Evolutionary conservation across 2,888 invertebrate species (phyloP).

Genomic region (Lottia gigantea): DNA sequence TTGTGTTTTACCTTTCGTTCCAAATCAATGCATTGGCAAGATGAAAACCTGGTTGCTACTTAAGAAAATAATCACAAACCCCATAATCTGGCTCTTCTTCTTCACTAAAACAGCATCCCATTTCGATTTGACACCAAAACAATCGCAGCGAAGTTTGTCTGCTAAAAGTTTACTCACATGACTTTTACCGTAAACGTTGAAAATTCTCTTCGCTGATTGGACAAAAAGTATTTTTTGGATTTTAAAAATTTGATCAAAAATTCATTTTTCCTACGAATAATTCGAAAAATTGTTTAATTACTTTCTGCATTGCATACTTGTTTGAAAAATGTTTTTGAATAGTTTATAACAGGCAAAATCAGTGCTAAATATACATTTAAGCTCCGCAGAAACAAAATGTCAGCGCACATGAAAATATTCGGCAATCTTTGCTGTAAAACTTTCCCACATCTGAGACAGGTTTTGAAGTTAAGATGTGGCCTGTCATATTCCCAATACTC

Average conservation of each 20-base stretch:
- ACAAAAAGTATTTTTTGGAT: background rate
- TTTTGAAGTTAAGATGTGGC: background rate
- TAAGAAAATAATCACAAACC: conserved; percentile 16
- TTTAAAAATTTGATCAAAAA: background rate
- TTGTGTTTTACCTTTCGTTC: too few species aligned
- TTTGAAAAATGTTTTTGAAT: too few species aligned
- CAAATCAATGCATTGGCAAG: too few species aligned
- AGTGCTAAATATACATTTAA: too few species aligned
- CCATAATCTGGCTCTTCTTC: conserved; percentile 39
- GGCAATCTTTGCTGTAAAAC: background rate
- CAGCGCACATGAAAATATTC: conserved; percentile 36
- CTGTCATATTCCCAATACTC: conserved; percentile 25
- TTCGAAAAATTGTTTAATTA: too few species aligned
- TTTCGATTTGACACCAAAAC: conserved; percentile 23
- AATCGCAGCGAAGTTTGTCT: background rate
- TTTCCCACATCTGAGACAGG: conserved; percentile 10
- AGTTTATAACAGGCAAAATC: too few species aligned
- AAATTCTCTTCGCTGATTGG: conserved; percentile 2
- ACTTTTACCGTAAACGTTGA: conserved; percentile 17
- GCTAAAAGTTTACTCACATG: conserved; percentile 33
- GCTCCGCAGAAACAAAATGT: conserved; percentile 34
- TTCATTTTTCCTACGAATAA: too few species aligned
- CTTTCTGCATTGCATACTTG: too few species aligned
- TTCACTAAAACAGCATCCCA: conserved; percentile 47
- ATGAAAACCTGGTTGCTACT: too few species aligned